phyloP scores from a whole-genome alignment of 2,797 vertebrate species.

The Manis javanica region DNA sequence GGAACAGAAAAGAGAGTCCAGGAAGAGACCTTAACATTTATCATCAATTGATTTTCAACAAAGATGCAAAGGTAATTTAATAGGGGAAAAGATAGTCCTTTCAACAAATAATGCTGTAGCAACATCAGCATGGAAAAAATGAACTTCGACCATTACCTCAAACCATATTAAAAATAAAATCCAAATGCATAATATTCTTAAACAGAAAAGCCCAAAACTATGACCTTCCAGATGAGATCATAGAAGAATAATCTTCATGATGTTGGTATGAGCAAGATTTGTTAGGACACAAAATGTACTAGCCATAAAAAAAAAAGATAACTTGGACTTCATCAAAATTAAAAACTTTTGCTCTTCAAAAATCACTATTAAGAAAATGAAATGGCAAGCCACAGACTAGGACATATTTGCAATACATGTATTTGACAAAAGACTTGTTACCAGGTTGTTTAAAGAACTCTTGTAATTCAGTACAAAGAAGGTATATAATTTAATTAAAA shows the following conservation, averaged over 20 bases:
- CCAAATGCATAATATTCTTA: not conserved
- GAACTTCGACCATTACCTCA: not conserved
- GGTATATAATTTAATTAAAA: constrained; percentile 1
- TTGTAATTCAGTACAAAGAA: not conserved
- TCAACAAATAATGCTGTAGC: not conserved
- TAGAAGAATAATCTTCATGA: not conserved
- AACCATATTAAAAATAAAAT: constrained; percentile 37
- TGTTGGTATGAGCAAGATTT: not conserved
- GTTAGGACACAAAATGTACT: constrained; percentile 5
- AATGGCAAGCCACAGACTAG: not conserved
- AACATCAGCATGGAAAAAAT: not conserved
- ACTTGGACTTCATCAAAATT: not conserved
- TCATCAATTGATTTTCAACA: not conserved
- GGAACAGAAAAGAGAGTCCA: not conserved
- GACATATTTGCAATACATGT: not conserved
- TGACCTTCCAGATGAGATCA: not conserved
- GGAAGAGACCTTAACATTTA: not conserved
- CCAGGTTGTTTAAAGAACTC: not conserved
- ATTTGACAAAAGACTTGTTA: not conserved
- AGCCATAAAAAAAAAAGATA: not conserved
- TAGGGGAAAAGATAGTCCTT: not conserved
- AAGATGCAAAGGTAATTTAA: not conserved
- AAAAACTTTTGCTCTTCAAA: constrained; percentile 38
- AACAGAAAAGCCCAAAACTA: not conserved
- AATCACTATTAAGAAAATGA: not conserved